Evolutionary conservation across 2,113 vertebrate genomes (phyloP).

Genomic region (Chaetodon trifascialis): DNA sequence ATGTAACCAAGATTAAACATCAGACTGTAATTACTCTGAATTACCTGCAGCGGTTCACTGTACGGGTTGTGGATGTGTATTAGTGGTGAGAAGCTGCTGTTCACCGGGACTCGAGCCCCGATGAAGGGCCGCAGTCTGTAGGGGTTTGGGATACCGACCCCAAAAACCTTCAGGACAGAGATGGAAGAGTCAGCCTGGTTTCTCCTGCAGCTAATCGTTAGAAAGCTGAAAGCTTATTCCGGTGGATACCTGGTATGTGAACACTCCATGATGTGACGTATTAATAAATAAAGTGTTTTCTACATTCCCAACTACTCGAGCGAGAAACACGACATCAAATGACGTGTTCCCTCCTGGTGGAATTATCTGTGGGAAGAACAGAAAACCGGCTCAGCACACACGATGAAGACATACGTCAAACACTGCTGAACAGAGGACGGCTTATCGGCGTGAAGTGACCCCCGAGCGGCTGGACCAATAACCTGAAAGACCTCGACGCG

Average conservation of each 20-base stretch:
- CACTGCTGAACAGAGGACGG: neutral
- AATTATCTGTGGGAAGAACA: conserved; percentile 89
- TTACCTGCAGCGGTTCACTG: conserved; percentile 97
- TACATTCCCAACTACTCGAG: conserved; percentile 98
- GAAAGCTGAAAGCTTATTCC: neutral
- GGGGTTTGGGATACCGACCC: conserved; percentile 97
- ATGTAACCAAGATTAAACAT: neutral
- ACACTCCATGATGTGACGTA: conserved; percentile 98
- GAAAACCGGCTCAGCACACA: neutral
- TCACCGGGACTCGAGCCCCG: conserved; percentile 97
- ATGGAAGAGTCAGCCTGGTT: neutral
- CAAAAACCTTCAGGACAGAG: conserved; percentile 90
- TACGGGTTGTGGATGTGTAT: conserved; percentile 99
- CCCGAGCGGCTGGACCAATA: neutral
- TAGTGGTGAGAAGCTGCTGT: conserved; percentile 98
- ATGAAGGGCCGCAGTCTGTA: conserved; percentile 97
- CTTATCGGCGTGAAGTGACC: neutral
- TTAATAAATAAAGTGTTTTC: conserved; percentile 99
- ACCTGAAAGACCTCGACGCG: neutral
- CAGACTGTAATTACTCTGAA: neutral
- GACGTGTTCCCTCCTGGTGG: conserved; percentile 98
- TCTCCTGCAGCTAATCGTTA: neutral
- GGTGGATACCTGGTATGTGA: conserved; percentile 97
- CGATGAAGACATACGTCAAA: neutral
- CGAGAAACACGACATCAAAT: conserved; percentile 99